These are phyloP conservation scores for Alviniconcha strummeri DNA, from an alignment of 2,888 invertebrate genomes.

Conservation along the genomic window DNA sequence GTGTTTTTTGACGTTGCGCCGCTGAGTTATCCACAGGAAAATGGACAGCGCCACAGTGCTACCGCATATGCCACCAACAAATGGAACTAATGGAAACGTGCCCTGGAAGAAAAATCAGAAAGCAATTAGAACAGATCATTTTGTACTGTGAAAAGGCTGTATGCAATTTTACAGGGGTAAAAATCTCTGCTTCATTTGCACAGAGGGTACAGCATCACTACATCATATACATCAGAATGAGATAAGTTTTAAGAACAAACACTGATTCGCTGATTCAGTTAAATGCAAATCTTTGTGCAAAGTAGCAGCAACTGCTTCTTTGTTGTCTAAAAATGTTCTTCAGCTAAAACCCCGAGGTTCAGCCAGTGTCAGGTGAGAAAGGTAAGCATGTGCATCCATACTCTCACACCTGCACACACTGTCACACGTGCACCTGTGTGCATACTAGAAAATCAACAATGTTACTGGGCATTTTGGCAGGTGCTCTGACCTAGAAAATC, in stretches of 20 bases:
- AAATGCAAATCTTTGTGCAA: not conserved
- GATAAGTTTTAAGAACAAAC: too few relatives aligned
- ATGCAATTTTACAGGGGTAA: not conserved
- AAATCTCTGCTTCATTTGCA: not conserved
- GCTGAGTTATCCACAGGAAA: constrained; percentile 56
- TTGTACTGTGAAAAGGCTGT: not conserved
- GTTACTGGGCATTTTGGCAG: too few relatives aligned
- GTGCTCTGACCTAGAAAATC: too few relatives aligned
- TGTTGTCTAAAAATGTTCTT: too few relatives aligned
- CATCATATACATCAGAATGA: not conserved
- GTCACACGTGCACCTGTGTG: too few relatives aligned
- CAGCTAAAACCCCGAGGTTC: too few relatives aligned
- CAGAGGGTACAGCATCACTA: not conserved
- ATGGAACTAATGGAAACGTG: constrained; percentile 51
- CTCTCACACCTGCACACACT: too few relatives aligned
- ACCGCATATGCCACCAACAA: constrained; percentile 45
- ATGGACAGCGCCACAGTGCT: constrained; percentile 48
- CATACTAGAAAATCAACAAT: too few relatives aligned
- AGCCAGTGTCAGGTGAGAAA: too few relatives aligned
- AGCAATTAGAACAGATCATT: not conserved
- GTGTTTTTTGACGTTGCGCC: constrained; percentile 48
- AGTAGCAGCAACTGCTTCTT: too few relatives aligned
- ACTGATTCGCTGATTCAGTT: not conserved
- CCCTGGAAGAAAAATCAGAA: constrained; percentile 48
- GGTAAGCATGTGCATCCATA: too few relatives aligned